Evolutionary conservation across 2,888 invertebrate species (phyloP), one percentile per base, ranked within the genome.

Genomic region (Dioctria linearis): DNA sequence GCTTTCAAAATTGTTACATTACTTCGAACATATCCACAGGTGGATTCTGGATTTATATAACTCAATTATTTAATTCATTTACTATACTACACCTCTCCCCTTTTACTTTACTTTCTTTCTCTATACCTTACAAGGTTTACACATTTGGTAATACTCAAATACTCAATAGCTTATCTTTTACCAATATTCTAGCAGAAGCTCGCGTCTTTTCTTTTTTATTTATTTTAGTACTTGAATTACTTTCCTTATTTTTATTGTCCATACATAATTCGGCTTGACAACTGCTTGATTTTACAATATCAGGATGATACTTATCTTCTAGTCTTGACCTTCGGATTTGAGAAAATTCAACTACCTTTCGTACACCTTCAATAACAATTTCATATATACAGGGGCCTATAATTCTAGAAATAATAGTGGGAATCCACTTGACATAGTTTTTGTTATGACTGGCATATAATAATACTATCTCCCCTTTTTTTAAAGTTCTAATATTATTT

Each of bases 241-340:
- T 25, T 57, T 57, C 2, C 1, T 57, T 57, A 2, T 57, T 2
- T 57, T 2, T 11, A 2, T n/a, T 3, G 11, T 1, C 11, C 2
- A 3, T 2, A 11, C 57, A 4, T 57, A 11, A 13, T 1, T 3
- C 3, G 1, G n/a, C 1, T 57, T 4, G 4, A 57, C 4, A 6
- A 4, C 11, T 13, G 4, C n/a, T 57, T n/a, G n/a, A 5, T 11
- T 11, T 57, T 4, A 57, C 2, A 11, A 63, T 63, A 63, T 8
- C 40, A 9, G 63, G 63, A 63, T 63, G 63, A 40, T 9, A 63
- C 63, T 3, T 63, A 63, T 63, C 63, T 63, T 6, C 37, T 63
- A 63, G 11, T 8, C 5, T 39, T 37, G 63, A 63, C 11, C 63
- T 63, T 5, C 4, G 37, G 4, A 63, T 57, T 25, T 57, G 57